Base-by-base conservation (phyloP, 1,140 invertebrate species). In the Frieseomelitta varia region DNA sequence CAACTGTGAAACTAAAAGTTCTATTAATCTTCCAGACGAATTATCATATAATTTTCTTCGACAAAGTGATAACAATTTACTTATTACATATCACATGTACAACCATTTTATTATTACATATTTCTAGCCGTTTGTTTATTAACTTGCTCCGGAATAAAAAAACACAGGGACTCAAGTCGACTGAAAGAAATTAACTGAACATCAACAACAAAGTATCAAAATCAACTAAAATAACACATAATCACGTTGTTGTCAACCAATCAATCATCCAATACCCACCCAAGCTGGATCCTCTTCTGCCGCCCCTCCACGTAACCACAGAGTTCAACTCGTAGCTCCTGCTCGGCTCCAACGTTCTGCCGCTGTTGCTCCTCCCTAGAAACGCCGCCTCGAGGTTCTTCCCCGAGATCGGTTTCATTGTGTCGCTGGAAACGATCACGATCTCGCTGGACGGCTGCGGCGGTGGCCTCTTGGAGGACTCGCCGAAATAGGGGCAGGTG, bases 401-500 rank as follows among this genome's bases (percentile, higher is more conserved):
- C 1, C 83, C 77, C 3, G 79, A 30, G 30, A 90, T 91, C 0
- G 88, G 89, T 51, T 92, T 92, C 51, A 93, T 86, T 0, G 90
- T 91, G 11, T 94, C 93, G 85, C 93, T 94, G 0, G 96, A 95
- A 4, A 96, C 94, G 1, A 96, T 96, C 85, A 95, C 96, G 2
- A 96, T 94, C 88, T 96, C 96, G 4, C 93, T 91, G 1, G 93
- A 93, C 0, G 93, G 94, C 19, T 93, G 93, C 0, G 94, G 93
- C 1, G 94, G 88, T 15, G 92, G 85, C 34, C 91, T 90, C 95
- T 96, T 95, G 6, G 91, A 74, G 91, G 95, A 79, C 95, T 97
- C 96, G 1, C 97, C 97, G 89, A 98, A 97, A 88, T 97, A 97
- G 0, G 97, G 97, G 90, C 97, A 97, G 0, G 97, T 97, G 92